Conservation (phyloP, 2,113 vertebrate genomes). For the Lagopus leucura region DNA sequence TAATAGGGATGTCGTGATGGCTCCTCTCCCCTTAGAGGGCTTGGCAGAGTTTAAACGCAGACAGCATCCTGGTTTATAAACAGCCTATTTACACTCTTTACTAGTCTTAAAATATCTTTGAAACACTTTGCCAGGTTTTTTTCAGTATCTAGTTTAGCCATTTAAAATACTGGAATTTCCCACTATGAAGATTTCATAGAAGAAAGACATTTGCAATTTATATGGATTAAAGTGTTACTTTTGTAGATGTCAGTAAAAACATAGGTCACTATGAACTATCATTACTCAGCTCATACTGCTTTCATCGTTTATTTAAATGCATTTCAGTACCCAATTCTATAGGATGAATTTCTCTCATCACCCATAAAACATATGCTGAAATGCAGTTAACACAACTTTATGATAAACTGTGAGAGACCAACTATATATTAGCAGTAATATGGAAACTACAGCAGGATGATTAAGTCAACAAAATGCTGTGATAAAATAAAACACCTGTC, state of each 20-base stretch:
- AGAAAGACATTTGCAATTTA: background rate
- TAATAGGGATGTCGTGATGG: background rate
- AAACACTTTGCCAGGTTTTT: background rate
- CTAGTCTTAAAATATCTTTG: slow-evolving; percentile 48
- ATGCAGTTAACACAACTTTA: background rate
- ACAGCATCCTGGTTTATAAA: slow-evolving; percentile 42
- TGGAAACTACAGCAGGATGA: background rate
- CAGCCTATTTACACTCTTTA: background rate
- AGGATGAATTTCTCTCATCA: background rate
- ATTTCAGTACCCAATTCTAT: background rate
- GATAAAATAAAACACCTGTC: background rate
- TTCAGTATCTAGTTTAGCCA: background rate
- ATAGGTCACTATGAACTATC: background rate
- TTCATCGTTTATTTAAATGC: background rate
- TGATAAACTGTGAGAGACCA: background rate
- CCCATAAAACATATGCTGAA: background rate
- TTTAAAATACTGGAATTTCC: slow-evolving; percentile 3
- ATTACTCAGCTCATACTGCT: background rate
- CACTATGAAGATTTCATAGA: background rate
- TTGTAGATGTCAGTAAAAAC: background rate
- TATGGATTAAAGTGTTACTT: background rate
- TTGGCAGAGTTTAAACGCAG: background rate
- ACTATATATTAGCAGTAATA: background rate
- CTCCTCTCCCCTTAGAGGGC: background rate
- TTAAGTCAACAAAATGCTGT: background rate